phyloP scores from a whole-genome alignment of 2,888 invertebrate species.

The Ectobius pallidus region DNA sequence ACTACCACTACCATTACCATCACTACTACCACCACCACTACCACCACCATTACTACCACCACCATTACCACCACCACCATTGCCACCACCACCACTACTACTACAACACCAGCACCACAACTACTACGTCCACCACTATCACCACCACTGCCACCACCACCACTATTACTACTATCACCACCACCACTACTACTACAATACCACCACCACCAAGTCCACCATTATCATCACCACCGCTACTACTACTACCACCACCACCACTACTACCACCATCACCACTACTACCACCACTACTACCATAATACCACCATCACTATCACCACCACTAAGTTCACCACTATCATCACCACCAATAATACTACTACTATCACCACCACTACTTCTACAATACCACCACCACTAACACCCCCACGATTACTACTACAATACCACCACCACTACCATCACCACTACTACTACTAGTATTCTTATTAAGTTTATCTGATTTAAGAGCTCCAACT shows the following conservation, averaged over 20 bases:
- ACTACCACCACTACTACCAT: constrained; percentile 4
- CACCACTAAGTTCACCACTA: neutral
- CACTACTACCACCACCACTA: constrained; percentile 3
- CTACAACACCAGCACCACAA: neutral
- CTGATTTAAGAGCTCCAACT: too few species aligned
- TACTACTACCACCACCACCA: constrained; percentile 14
- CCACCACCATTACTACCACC: neutral
- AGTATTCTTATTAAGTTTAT: neutral
- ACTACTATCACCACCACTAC: neutral
- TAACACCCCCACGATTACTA: neutral
- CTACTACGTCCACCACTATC: neutral
- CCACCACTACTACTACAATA: neutral
- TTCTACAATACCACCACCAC: constrained; percentile 9
- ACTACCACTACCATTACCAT: neutral
- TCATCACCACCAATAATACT: constrained; percentile 4
- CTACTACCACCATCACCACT: constrained; percentile 2
- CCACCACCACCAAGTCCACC: neutral
- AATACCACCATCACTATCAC: neutral
- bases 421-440: neutral
- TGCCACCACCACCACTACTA: neutral
- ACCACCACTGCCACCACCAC: neutral
- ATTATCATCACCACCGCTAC: neutral
- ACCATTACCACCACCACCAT: neutral
- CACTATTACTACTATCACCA: neutral
- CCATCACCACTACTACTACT: constrained; percentile 11